These are phyloP conservation scores for Lamprotornis superbus DNA, from an alignment of 2,113 vertebrate genomes.

Conservation along the genomic window DNA sequence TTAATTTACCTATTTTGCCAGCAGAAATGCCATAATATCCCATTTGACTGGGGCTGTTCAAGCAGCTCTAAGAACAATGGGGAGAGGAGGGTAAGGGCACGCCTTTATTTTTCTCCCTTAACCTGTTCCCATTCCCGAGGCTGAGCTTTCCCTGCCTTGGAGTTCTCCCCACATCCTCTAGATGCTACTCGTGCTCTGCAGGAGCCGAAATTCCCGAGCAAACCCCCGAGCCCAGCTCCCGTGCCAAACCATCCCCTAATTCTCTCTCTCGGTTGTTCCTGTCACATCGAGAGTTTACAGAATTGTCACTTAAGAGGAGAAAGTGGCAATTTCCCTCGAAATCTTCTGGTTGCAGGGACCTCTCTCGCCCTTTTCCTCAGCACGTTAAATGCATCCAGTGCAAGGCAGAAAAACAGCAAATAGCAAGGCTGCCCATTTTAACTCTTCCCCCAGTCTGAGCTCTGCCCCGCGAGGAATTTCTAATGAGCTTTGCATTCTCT, in stretches of 20 bases:
- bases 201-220: neutral
- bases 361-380: neutral
- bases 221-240: neutral
- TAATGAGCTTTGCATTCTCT: neutral
- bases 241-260: neutral
- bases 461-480: neutral
- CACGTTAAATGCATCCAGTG: neutral
- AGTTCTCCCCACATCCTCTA: constrained; percentile 42
- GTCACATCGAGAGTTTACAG: constrained; percentile 25
- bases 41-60: neutral
- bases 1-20: neutral
- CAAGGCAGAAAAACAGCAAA: neutral
- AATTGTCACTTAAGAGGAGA: constrained; percentile 17
- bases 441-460: neutral
- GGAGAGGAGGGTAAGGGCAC: too few species aligned
- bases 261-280: constrained; percentile 12
- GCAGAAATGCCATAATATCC: neutral
- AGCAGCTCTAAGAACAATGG: too few species aligned
- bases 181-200: constrained; percentile 61
- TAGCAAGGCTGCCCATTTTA: neutral
- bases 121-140: neutral
- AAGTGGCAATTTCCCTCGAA: constrained; percentile 30
- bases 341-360: neutral
- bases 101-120: neutral
- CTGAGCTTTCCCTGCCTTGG: neutral